Evolutionary conservation across 1,140 invertebrate genomes (phyloP).

Genomic region (Pogonomyrmex barbatus): DNA sequence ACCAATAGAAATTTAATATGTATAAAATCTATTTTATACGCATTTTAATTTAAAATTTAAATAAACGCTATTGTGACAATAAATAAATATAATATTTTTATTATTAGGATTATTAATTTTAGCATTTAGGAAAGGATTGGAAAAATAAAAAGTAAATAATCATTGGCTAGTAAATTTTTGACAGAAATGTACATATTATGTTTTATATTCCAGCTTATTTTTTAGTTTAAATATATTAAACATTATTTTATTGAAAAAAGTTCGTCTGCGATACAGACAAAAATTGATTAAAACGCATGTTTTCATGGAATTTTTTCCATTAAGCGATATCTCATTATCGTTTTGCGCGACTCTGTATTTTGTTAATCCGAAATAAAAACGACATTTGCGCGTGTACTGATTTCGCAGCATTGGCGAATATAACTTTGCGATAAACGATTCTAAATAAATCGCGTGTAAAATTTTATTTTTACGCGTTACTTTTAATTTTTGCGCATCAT

Average conservation of each 20-base stretch:
- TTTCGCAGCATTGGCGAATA: slow-evolving; percentile 7
- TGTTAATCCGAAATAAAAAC: slow-evolving; percentile 55
- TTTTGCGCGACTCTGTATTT: slow-evolving; percentile 39
- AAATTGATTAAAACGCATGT: slow-evolving; percentile 17
- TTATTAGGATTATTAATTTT: neutral
- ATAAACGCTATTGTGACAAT: neutral
- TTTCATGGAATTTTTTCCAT: slow-evolving; percentile 37
- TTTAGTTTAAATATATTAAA: slow-evolving; percentile 35
- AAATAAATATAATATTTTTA: neutral
- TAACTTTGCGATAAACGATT: slow-evolving; percentile 22
- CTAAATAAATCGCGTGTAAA: slow-evolving; percentile 42
- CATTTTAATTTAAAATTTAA: neutral
- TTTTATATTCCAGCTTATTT: neutral
- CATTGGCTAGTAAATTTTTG: neutral
- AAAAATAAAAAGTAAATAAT: neutral
- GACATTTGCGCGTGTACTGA: slow-evolving; percentile 12
- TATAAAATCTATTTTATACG: neutral
- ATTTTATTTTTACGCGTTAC: slow-evolving; percentile 57
- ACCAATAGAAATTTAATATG: neutral
- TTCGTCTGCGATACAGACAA: neutral
- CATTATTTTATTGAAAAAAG: slow-evolving; percentile 35
- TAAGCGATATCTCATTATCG: slow-evolving; percentile 59
- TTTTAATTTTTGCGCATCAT: slow-evolving; percentile 58
- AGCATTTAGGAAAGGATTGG: neutral
- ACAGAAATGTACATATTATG: neutral